A percentile compares a stretch with the other conserved stretches of the same genome.
Evolutionary conservation across 2,113 vertebrate genomes (phyloP).

Genomic region (Boulengeromyrus knoepffleri): DNA sequence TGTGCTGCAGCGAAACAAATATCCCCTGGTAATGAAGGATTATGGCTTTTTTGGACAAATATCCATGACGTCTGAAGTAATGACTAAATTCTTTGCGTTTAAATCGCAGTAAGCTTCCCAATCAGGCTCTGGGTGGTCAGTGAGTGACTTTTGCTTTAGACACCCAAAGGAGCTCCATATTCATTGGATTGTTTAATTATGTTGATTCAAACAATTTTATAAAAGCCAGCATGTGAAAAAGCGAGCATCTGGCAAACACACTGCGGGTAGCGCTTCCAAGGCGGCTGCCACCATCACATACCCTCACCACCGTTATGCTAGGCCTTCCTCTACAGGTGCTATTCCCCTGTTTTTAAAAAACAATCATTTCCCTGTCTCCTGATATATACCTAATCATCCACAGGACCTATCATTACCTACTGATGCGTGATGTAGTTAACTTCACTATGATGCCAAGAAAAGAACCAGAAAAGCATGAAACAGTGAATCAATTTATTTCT

Average conservation of each 20-base stretch:
- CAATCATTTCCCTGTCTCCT: neutral
- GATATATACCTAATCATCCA: neutral
- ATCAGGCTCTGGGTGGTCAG: conserved; percentile 21
- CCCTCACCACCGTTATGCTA: neutral
- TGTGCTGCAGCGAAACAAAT: conserved; percentile 11
- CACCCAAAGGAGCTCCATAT: neutral
- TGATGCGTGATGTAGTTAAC: neutral
- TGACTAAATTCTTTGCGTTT: conserved; percentile 40
- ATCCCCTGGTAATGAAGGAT: conserved; percentile 33
- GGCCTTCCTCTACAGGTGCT: neutral
- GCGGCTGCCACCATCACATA: neutral
- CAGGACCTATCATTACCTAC: neutral
- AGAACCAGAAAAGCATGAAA: neutral
- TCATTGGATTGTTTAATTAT: neutral
- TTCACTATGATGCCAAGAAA: neutral
- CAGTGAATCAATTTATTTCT: no score
- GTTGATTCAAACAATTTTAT: neutral
- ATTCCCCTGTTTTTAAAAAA: neutral
- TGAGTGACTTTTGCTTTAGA: conserved; percentile 4
- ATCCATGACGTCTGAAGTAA: conserved; percentile 45
- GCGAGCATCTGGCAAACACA: neutral
- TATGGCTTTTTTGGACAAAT: conserved; percentile 45
- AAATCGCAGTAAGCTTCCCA: conserved; percentile 37
- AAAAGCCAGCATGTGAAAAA: neutral
- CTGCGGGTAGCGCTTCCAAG: neutral